Percentiles rank a stretch among this genome's conserved stretches.
These are phyloP conservation scores for Hippolais icterina DNA, from an alignment of 2,113 vertebrate species.

Conservation along the genomic window DNA sequence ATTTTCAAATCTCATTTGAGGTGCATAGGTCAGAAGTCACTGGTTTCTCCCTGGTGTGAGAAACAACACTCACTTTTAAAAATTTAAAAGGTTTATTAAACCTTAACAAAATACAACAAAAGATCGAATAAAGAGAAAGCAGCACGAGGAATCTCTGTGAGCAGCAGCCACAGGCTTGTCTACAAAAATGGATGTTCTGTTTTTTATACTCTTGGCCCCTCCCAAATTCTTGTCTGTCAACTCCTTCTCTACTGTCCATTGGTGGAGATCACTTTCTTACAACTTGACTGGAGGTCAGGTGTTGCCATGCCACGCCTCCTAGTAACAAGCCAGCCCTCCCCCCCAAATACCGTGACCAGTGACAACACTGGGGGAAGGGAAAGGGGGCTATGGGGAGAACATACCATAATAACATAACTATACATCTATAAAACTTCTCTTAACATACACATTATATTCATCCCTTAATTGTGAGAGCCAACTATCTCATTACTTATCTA, in stretches of 20 bases:
- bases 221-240: neutral
- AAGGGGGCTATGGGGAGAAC: neutral
- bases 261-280: neutral
- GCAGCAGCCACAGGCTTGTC: neutral
- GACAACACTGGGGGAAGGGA: neutral
- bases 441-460: too few relatives aligned
- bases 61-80: neutral
- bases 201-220: neutral
- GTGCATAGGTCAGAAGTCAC: neutral
- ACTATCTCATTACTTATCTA: too few relatives aligned
- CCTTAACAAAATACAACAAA: neutral
- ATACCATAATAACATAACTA: neutral
- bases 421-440: neutral
- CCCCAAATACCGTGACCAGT: neutral
- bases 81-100: neutral
- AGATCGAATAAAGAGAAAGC: neutral
- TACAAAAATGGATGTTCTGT: neutral
- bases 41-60: neutral
- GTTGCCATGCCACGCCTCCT: neutral
- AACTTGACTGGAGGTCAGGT: neutral
- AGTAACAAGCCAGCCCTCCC: too few relatives aligned
- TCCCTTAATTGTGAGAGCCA: neutral
- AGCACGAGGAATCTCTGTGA: rapidly evolving
- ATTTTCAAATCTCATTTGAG: neutral
- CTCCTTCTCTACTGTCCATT: neutral